Evolutionary conservation across 2,113 vertebrate species (phyloP), one percentile per base, ranked within the genome.

Genomic region (Pteronura brasiliensis): DNA sequence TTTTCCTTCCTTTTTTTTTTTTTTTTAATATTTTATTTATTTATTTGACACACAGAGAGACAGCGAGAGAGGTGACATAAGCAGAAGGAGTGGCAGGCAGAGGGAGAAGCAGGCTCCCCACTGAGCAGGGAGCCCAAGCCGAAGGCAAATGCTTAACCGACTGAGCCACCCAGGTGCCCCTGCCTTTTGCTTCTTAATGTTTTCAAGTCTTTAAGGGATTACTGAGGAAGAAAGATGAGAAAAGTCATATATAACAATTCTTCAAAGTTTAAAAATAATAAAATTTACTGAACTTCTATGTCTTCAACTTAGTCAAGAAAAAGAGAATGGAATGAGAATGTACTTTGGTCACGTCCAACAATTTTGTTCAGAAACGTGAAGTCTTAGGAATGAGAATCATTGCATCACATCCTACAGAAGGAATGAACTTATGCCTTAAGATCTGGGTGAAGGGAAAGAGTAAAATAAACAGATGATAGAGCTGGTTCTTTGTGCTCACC

Each of bases 261-360:
- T 57, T 93, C 44, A 49, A 52, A 86, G 42, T 82, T 61, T 82
- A 69, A 67, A 82, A 88, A 71, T 13, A 81, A 12, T 77, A 80
- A 92, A 89, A 95, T 63, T 52, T 63, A 93, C 42, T 69, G 4
- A 88, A 91, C 25, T 93, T 79, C 49, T 34, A 47, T 34, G 52
- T 96, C 97, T 90, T 94, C 72, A 94, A 82, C 82, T 71, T 39
- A 72, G 9, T 85, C 5, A 92, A 89, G 72, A 85, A 93, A 52
- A 76, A 77, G 18, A 83, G 14, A 74, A 44, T 42, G 21, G 57
- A 63, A 65, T 20, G 34, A 63, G 61, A 88, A 96, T 72, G 84
- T 72, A 80, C 39, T 88, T 65, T 49, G 52, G 81, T 77, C 52
- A 91, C 23, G 84, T 94, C 63, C 63, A 63, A 79, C 4, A 90